Conservation (phyloP, 2,888 invertebrate genomes). For the Pristionchus maxplancki region DNA sequence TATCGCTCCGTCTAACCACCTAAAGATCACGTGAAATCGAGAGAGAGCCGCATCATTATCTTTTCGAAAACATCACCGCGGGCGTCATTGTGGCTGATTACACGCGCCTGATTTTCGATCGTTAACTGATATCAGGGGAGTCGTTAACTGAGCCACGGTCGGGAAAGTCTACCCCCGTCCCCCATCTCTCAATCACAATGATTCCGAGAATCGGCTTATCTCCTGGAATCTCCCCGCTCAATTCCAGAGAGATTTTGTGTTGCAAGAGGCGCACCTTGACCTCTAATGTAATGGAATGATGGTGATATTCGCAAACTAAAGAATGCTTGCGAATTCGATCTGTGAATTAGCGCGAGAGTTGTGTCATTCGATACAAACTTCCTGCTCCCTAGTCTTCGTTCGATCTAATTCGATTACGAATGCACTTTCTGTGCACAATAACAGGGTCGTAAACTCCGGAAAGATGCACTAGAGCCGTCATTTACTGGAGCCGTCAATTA, state of each 20-base stretch:
- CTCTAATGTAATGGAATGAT: neutral
- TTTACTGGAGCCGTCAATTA: neutral
- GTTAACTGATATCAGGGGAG: neutral
- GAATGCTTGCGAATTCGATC: neutral
- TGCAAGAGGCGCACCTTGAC: neutral
- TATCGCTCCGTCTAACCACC: neutral
- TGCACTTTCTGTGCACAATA: neutral
- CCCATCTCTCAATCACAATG: neutral
- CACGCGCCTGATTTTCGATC: neutral
- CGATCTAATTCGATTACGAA: neutral
- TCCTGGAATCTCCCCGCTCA: neutral
- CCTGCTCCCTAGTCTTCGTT: neutral
- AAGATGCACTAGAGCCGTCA: neutral
- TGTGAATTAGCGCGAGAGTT: neutral
- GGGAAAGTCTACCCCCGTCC: neutral
- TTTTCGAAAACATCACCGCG: neutral
- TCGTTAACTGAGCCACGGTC: neutral
- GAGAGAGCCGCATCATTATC: neutral
- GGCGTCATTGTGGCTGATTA: constrained; percentile 12
- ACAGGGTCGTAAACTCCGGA: neutral
- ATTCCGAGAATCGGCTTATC: neutral
- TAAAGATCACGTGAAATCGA: too few relatives aligned
- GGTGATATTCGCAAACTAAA: too few relatives aligned
- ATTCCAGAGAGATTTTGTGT: neutral
- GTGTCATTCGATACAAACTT: neutral